These are phyloP conservation scores for Trichopria drosophilae DNA, from an alignment of 2,888 invertebrate genomes.

Conservation along the genomic window DNA sequence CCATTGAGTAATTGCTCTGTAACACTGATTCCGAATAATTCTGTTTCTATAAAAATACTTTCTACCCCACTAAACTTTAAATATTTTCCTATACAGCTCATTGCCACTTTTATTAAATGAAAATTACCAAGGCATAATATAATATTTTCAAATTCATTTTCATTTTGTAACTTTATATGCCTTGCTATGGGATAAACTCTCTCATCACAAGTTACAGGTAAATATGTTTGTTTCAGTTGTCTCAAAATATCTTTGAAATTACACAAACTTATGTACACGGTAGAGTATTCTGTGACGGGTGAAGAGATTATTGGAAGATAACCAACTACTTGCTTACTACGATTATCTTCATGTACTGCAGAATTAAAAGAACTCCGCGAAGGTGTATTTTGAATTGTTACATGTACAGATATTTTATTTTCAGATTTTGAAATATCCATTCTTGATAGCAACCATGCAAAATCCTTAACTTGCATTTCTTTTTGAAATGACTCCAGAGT, in stretches of 20 bases:
- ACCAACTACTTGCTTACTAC: too few species aligned
- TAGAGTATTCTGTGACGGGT: slow-evolving; percentile 5
- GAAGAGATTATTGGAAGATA: slow-evolving; percentile 6
- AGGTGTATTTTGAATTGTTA: too few species aligned
- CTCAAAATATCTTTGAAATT: slow-evolving; percentile 12
- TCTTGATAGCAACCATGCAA: too few species aligned
- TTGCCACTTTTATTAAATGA: slow-evolving; percentile 1
- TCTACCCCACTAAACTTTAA: slow-evolving; percentile 20
- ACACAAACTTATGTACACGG: slow-evolving; percentile 12
- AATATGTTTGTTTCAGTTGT: slow-evolving; percentile 4
- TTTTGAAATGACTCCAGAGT: too few species aligned
- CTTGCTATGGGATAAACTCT: slow-evolving; percentile 8
- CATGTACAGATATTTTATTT: too few species aligned
- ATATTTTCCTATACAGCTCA: slow-evolving; percentile 16
- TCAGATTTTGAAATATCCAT: too few species aligned
- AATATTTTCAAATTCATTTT: not conserved
- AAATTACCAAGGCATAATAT: slow-evolving; percentile 4
- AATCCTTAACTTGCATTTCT: too few species aligned
- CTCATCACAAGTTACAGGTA: slow-evolving; percentile 9
- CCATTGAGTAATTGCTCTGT: slow-evolving; percentile 13
- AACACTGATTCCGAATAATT: not conserved
- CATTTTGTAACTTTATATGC: slow-evolving; percentile 1
- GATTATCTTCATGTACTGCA: too few species aligned
- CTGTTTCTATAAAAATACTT: slow-evolving; percentile 15
- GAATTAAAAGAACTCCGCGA: too few species aligned